Base-by-base conservation (phyloP, 1,140 invertebrate species). In the Diorhabda sublineata region DNA sequence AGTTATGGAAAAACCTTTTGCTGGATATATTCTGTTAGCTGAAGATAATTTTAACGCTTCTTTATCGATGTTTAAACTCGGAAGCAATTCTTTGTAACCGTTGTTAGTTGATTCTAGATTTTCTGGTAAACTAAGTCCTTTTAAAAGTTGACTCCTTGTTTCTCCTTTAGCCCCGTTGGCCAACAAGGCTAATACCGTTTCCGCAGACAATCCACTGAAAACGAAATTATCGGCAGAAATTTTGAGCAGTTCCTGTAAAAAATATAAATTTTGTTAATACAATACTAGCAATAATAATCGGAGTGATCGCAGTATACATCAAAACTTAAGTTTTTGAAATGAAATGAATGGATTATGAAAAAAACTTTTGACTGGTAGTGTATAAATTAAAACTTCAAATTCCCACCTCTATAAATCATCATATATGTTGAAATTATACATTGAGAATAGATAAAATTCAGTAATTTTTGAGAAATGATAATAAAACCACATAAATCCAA, bases 181-280 rank as follows among this genome's bases (percentile, higher is more conserved):
- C 5, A 47, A 42, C 45, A 65, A 5, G 5, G 64, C 64, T 47
- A 65, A 56, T 7, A 65, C 42, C 41, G 64, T 65, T 65, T 65
- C 45, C 5, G 45, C 64, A 42, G 64, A 65, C 45, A 65, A 57
- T 0, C 45, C 45, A 42, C 64, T 65, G 41, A 65, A 42, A 7
- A 65, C 5, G 26, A 58, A 11, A 47, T 65, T 65, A 44, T 47
- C 64, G 6, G 4, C 57, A 3, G 52, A 6, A 8, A 2, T 26
- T 56, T 52, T 65, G 9, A 65, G 42, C 2, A 65, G 9, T 65
- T 65, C 64, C 64, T 65, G 26, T 26, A 26, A 26, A 26, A 26
- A 26, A 26, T 26, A 26, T 26, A 26, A 26, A 26, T 26, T 26
- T 26, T 26, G 26, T 26, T 26, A 26, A 26, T 26, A 26, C 26